phyloP scores from a whole-genome alignment of 2,113 vertebrate species.

The Gnathonemus longibarbis region DNA sequence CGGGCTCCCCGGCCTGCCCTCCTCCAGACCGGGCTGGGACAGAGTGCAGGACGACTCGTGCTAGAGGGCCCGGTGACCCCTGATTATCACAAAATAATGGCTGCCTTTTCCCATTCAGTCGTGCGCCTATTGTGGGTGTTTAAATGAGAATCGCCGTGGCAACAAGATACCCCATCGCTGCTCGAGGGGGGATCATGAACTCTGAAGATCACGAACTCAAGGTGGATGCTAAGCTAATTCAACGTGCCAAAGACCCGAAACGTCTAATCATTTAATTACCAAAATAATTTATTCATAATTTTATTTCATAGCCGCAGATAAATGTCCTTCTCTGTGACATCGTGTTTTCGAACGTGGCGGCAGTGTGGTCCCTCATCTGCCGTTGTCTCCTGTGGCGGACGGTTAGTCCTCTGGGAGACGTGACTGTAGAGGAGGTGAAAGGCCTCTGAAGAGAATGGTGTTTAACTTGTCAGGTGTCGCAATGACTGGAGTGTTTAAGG shows the following conservation, averaged over 20 bases:
- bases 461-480: slow-evolving; percentile 41
- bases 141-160: slow-evolving; percentile 2
- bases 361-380: background rate
- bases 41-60: background rate
- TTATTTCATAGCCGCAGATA: background rate
- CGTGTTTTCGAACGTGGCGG: background rate
- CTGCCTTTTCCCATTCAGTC: background rate
- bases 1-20: background rate
- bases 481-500: slow-evolving; percentile 38
- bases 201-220: slow-evolving; percentile 1
- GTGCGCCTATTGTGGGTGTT: background rate
- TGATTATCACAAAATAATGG: slow-evolving; percentile 4
- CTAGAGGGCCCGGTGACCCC: slow-evolving; percentile 2
- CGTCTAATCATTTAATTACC: slow-evolving; percentile 4
- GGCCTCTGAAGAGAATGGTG: slow-evolving; percentile 25
- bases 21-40: background rate
- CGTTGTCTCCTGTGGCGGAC: background rate
- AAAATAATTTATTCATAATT: slow-evolving; percentile 9
- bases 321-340: background rate
- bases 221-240: background rate
- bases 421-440: background rate
- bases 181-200: background rate
- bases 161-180: background rate
- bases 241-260: background rate
- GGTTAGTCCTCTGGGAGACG: background rate